phyloP scores from a whole-genome alignment of 2,113 vertebrate genomes.

The Cinclus cinclus region DNA sequence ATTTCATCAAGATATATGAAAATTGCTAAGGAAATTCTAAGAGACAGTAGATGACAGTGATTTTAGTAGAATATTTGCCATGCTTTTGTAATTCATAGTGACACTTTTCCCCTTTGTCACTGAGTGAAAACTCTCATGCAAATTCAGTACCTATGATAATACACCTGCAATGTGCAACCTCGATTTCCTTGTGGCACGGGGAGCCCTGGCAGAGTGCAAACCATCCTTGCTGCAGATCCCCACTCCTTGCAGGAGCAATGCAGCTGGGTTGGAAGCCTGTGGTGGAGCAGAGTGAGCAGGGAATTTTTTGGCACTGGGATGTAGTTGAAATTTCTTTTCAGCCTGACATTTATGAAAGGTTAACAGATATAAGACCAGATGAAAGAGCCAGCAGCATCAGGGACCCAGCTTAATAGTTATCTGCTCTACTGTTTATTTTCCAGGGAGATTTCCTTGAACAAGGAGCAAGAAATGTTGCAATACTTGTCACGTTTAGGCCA shows the following conservation, averaged over 20 bases:
- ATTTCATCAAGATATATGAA: neutral
- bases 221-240: neutral
- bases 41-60: neutral
- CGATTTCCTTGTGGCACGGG: neutral
- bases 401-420: constrained; percentile 8
- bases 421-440: constrained; percentile 41
- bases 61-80: neutral
- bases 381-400: constrained; percentile 3
- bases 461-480: constrained; percentile 20
- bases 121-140: neutral
- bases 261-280: neutral
- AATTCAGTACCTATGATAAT: neutral
- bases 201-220: neutral
- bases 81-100: neutral
- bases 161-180: neutral
- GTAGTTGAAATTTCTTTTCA: constrained; percentile 2
- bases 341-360: constrained; percentile 44
- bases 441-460: constrained; percentile 26
- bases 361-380: constrained; percentile 37
- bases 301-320: neutral
- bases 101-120: neutral
- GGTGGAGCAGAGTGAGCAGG: neutral
- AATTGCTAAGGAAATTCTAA: neutral
- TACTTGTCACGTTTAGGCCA: constrained; percentile 4
- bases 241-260: neutral